Base-by-base conservation (phyloP, 2,888 invertebrate genomes). In the Polia nebulosa region DNA sequence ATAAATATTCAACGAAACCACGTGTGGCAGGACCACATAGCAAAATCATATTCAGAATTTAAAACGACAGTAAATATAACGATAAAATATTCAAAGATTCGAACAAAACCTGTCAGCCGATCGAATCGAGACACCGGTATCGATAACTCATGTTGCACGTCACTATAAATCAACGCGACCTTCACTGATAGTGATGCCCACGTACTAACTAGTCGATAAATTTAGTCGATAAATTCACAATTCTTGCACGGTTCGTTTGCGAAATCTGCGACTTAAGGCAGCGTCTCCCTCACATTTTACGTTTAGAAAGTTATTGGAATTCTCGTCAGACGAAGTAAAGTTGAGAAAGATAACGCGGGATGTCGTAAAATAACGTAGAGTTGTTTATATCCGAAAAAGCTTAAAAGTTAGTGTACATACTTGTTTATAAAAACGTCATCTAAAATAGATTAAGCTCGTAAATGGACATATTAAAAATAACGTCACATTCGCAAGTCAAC, bases 151-250 rank as follows among this genome's bases (percentile, higher is more conserved):
- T 89, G 89, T 78, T 78, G 87, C 83, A 87, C 94, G 93, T 93
- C 95, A 91, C 91, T 93, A 94, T 94, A 95, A 95, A 94, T 95
- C 95, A 94, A 89, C 84, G 84, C 84, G 88, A 90, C 88, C 91
- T 90, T 91, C 87, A 87, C 86, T 85, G 92, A 92, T 94, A 95
- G 94, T 94, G 95, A 92, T 95, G 95, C 94, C 94, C 94, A 94
- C 94, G 93, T 93, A 87, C 81, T 89, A 90, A 91, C 90, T 89
- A 89, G 87, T 92, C 95, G 92, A 94, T 94, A 94, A 93, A 94
- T 92, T 92, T 89, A 85, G 85, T 83, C 83, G 85, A 83, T 83
- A 83, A 90, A 89, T 88, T 82, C 75, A 83, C 77, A 85, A 87
- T 87, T 88, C 76, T 81, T 77, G 85, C 81, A 83, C 77, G 85